Evolutionary conservation across 2,888 invertebrate genomes (phyloP).

Genomic region (Hanleya hanleyi): DNA sequence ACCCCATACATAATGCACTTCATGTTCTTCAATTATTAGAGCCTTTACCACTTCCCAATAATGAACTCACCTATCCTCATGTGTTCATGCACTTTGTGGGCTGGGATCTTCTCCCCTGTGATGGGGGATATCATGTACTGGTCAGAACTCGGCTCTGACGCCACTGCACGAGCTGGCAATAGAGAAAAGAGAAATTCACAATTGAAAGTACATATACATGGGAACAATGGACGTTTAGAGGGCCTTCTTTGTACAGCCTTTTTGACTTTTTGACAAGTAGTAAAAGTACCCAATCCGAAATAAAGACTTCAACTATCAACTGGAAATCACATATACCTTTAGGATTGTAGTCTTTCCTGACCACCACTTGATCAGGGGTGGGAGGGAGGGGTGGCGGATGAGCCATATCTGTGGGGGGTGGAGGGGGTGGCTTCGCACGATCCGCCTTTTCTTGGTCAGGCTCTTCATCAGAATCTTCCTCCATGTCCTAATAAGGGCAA

Average conservation of each 20-base stretch:
- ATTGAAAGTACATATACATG: too few species aligned
- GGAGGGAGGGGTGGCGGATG: constrained; percentile 86
- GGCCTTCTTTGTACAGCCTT: too few species aligned
- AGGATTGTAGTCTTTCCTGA: constrained; percentile 97
- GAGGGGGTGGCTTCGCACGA: constrained; percentile 50
- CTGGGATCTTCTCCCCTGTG: constrained; percentile 97
- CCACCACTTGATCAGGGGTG: constrained; percentile 92
- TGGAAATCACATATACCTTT: constrained; percentile 81
- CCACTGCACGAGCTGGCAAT: constrained; percentile 49
- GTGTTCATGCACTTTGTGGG: constrained; percentile 97
- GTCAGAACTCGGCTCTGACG: constrained; percentile 50
- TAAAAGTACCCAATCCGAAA: too few species aligned
- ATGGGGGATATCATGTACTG: constrained; percentile 96
- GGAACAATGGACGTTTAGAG: too few species aligned
- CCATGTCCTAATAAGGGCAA: constrained; percentile 48
- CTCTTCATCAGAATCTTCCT: constrained; percentile 57
- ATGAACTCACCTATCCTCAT: constrained; percentile 84
- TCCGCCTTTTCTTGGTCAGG: constrained; percentile 44
- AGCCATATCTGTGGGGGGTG: constrained; percentile 68
- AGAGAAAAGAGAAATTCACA: too few species aligned
- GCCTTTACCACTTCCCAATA: too few species aligned
- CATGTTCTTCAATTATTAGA: too few species aligned
- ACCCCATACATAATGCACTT: too few species aligned
- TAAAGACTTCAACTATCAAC: too few species aligned
- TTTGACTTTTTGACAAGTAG: too few species aligned